phyloP scores from a whole-genome alignment of 2,888 invertebrate species.

The Mechanitis messenoides region DNA sequence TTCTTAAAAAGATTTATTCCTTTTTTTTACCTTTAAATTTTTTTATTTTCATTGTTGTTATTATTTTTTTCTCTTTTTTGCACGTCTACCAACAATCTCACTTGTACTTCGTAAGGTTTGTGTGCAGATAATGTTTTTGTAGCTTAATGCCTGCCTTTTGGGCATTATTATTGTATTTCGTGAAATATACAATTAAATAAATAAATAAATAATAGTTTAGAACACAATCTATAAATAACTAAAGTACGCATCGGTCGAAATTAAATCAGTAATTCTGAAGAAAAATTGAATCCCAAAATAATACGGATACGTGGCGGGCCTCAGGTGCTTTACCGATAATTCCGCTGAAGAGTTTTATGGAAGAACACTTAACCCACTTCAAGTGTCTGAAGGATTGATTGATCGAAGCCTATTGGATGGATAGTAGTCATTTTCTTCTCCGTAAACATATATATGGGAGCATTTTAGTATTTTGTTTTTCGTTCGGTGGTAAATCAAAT shows the following conservation, averaged over 20 bases:
- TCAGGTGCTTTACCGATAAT: constrained; percentile 40
- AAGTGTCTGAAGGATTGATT: constrained; percentile 42
- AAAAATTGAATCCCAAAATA: constrained; percentile 7
- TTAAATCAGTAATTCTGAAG: constrained; percentile 8
- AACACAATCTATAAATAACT: no score
- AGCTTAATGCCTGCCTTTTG: no score
- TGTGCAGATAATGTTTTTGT: no score
- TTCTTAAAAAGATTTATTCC: no score
- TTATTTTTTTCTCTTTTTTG: no score
- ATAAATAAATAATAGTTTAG: no score
- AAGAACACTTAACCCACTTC: constrained; percentile 44
- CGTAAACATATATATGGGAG: constrained; percentile 4
- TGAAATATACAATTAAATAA: no score
- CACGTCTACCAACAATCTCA: no score
- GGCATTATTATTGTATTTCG: no score
- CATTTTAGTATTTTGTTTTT: background rate
- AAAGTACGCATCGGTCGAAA: background rate
- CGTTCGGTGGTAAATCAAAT: background rate
- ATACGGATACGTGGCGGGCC: constrained; percentile 24
- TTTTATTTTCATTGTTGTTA: no score
- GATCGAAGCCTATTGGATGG: constrained; percentile 39
- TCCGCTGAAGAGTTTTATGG: constrained; percentile 40
- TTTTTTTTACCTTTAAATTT: no score
- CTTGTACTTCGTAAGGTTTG: no score
- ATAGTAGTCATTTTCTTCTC: constrained; percentile 14